Evolutionary conservation across 2,888 invertebrate species (phyloP), one percentile per base, ranked within the genome.

Genomic region (Eilema sororculum): DNA sequence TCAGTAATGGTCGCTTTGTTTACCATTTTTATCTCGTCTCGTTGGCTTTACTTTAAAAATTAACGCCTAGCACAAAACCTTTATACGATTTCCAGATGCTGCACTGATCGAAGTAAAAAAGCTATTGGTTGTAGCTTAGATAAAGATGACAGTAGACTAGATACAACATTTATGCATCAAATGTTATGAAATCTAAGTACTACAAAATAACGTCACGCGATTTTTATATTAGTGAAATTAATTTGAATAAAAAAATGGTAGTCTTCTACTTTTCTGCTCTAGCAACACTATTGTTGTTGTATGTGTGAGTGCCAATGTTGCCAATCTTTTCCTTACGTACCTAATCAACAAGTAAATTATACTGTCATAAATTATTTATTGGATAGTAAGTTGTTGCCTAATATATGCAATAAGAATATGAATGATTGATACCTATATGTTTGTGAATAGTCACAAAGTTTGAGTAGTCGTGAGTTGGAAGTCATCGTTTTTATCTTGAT

Each of bases 231-330:
- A n/a, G n/a, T n/a, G n/a, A 28, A 41, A 16, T 13, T 16, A 41
- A 16, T 41, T 22, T 22, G 13, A 10, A 28, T 28, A 25, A n/a
- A n/a, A n/a, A n/a, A 20, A n/a, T 60, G 25, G 16, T 25, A 20
- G 8, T 59, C 0, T 59, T 59, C 6, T 41, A 30, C 59, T 68
- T 76, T 80, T 73, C 78, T 78, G 76, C 74, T 80, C 78, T 62
- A 46, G 70, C 65, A 82, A 80, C 69, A 69, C 73, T 59, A 65
- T 74, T 75, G 65, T 79, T 77, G 72, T 68, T 72, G 72, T 58
- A 73, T 76, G 74, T 75, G 77, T 73, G 74, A 65, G 84, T 83
- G 79, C 82, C 85, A 84, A 83, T 77, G 72, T 76, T 83, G 81
- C 79, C 82, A 82, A 80, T 62, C 10, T 61, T 59, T 68, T 30